phyloP scores from a whole-genome alignment of 2,113 vertebrate species.

The Corythaixoides concolor region DNA sequence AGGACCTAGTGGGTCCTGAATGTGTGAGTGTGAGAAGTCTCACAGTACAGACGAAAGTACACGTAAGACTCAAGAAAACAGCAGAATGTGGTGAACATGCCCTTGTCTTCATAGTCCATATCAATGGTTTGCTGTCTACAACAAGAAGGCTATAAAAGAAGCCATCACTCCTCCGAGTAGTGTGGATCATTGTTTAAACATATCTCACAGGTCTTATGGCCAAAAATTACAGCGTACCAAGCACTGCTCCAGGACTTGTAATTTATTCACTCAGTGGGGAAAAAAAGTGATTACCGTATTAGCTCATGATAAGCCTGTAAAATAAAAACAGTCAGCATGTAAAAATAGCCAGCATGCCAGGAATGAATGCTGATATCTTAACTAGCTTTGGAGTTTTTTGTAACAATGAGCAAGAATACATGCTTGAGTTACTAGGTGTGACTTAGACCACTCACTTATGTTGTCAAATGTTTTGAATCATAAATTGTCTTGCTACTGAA shows the following conservation, averaged over 20 bases:
- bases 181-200: not conserved
- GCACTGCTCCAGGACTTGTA: not conserved
- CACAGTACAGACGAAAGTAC: not conserved
- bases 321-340: not conserved
- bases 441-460: not conserved
- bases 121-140: not conserved
- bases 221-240: not conserved
- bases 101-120: not conserved
- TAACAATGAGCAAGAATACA: not conserved
- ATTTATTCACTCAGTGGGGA: not conserved
- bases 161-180: not conserved
- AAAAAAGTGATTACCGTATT: not conserved
- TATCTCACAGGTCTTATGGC: not conserved
- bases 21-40: not conserved
- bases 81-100: not conserved
- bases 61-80: not conserved
- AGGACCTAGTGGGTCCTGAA: not conserved
- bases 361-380: not conserved
- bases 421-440: not conserved
- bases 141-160: not conserved
- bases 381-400: not conserved
- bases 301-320: not conserved
- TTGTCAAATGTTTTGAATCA: not conserved
- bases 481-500: not conserved
- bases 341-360: not conserved